Conservation (phyloP, 2,113 vertebrate species). For the Malurus elegans region DNA sequence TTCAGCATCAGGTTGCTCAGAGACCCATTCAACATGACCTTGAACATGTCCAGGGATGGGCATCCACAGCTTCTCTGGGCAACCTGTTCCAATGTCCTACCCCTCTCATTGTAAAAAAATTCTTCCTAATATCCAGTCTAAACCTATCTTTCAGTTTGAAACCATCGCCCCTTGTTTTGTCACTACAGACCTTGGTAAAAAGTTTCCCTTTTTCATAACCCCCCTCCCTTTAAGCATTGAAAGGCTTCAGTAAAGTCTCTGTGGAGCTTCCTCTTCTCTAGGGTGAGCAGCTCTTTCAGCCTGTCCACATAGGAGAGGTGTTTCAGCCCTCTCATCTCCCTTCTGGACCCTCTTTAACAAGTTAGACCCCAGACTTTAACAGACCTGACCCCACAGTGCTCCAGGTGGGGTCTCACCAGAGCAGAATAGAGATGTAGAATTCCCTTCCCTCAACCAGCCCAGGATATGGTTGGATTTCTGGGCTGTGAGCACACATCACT, state of each 20-base stretch:
- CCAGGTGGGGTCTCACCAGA: not conserved
- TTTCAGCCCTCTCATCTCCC: not conserved
- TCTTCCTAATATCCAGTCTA: not conserved
- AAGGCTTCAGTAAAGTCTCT: not conserved
- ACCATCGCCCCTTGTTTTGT: not conserved
- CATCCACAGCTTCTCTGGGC: not conserved
- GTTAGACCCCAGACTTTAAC: not conserved
- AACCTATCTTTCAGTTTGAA: not conserved
- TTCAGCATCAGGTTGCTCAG: not conserved
- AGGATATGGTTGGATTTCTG: not conserved
- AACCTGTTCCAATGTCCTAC: not conserved
- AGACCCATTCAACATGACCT: not conserved
- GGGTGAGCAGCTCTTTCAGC: not conserved
- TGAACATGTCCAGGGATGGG: not conserved
- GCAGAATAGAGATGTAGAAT: not conserved
- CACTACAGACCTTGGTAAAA: not conserved
- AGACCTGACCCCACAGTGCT: not conserved
- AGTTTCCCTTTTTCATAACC: not conserved
- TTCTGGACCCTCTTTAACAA: not conserved
- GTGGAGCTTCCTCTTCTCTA: not conserved
- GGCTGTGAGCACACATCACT: not conserved
- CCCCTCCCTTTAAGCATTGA: not conserved
- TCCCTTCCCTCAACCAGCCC: fast-evolving
- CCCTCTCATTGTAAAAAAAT: not conserved
- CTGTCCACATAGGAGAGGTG: not conserved